Conservation (phyloP, 2,888 invertebrate species). For the Meiosimyza platycephala region DNA sequence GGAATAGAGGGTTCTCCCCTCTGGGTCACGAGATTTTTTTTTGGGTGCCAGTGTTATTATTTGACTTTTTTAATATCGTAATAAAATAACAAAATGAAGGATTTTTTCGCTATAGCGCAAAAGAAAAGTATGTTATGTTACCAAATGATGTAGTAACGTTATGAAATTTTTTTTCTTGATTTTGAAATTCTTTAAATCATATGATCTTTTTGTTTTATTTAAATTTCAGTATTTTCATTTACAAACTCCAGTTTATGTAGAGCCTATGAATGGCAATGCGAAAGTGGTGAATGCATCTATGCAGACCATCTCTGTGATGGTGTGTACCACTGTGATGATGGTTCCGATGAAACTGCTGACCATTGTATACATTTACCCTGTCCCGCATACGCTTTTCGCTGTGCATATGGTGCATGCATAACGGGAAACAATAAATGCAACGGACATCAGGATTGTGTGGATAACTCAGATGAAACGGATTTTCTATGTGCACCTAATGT, state of each 20-base stretch:
- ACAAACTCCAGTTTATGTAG: constrained; percentile 44
- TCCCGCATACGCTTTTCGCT: constrained; percentile 66
- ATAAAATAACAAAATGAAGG: no score
- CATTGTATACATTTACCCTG: constrained; percentile 65
- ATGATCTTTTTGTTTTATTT: not conserved
- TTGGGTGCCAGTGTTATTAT: no score
- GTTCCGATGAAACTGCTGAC: constrained; percentile 58
- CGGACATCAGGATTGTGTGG: constrained; percentile 48
- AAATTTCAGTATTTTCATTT: not conserved
- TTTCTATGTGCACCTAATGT: constrained; percentile 19
- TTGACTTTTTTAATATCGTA: no score
- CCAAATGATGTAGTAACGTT: no score
- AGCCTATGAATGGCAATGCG: constrained; percentile 52
- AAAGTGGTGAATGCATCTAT: constrained; percentile 57
- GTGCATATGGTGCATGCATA: constrained; percentile 60
- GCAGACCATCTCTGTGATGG: constrained; percentile 56
- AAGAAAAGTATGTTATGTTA: no score
- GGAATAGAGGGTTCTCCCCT: no score
- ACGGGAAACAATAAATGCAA: constrained; percentile 44
- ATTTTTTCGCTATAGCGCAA: no score
- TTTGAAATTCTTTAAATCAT: not conserved
- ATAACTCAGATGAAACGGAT: constrained; percentile 63
- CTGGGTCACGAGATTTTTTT: no score
- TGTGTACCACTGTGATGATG: constrained; percentile 55
- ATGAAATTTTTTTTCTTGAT: no score